phyloP scores from a whole-genome alignment of 2,113 vertebrate species.

The Prinia subflava region DNA sequence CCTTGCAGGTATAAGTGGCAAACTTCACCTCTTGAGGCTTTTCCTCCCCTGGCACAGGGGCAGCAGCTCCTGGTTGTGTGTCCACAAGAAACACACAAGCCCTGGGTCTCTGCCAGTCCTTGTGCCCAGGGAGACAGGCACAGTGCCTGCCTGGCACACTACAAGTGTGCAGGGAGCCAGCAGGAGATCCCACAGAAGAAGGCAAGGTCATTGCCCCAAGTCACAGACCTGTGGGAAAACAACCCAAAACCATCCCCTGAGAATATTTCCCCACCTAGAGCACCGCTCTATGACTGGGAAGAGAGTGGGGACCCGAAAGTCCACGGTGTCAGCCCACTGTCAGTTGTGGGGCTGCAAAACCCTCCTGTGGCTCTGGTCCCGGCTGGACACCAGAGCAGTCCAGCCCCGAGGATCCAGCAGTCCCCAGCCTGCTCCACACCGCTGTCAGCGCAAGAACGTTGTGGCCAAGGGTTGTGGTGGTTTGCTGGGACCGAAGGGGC shows the following conservation, averaged over 20 bases:
- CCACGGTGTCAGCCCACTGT: neutral
- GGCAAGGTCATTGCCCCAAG: neutral
- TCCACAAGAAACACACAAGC: neutral
- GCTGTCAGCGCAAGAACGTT: accelerated
- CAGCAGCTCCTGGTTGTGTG: neutral
- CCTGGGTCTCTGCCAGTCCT: neutral
- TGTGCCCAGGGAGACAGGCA: neutral
- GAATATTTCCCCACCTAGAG: neutral
- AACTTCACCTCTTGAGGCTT: neutral
- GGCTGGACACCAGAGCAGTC: accelerated
- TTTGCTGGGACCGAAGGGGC: neutral
- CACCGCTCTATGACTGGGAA: neutral
- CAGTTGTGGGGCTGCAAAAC: neutral
- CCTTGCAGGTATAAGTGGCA: neutral
- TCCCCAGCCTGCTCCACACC: neutral
- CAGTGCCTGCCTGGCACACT: accelerated
- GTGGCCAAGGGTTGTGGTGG: accelerated
- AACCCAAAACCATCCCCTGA: accelerated
- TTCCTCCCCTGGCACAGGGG: neutral
- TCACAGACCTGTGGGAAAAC: neutral
- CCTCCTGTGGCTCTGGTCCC: neutral
- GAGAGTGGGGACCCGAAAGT: accelerated
- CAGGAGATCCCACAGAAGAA: accelerated
- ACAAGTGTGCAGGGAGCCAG: neutral
- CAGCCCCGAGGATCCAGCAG: neutral